Conservation (phyloP, 2,113 vertebrate species). For the Machaerirhynchus nigripectus region DNA sequence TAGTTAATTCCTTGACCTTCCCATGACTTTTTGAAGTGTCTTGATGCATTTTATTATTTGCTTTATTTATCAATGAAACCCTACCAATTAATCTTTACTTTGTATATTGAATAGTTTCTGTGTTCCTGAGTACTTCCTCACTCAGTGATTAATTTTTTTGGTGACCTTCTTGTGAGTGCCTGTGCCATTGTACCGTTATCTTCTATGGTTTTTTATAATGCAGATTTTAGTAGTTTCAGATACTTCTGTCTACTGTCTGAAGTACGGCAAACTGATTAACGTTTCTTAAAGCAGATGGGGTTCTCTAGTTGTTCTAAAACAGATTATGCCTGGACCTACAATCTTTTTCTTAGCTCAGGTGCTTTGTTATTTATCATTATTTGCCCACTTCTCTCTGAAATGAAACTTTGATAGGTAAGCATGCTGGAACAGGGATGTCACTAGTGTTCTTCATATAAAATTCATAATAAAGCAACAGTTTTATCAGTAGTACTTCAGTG, state of each 20-base stretch:
- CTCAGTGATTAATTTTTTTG: background rate
- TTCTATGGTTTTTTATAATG: background rate
- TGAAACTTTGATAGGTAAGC: background rate
- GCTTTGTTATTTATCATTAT: background rate
- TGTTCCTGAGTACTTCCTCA: background rate
- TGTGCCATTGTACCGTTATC: fast-evolving
- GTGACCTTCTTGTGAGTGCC: background rate
- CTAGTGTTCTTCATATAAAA: background rate
- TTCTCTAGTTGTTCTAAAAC: background rate
- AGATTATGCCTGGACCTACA: background rate
- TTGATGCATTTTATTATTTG: background rate
- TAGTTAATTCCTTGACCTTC: background rate
- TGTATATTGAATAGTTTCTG: background rate
- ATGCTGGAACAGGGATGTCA: background rate
- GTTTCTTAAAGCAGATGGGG: background rate
- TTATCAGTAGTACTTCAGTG: background rate
- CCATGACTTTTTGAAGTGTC: background rate
- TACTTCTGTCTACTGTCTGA: background rate
- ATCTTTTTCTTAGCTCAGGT: background rate
- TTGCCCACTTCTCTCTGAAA: background rate
- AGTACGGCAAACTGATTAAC: background rate
- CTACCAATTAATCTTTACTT: background rate
- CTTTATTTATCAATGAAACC: background rate
- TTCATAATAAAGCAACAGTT: background rate
- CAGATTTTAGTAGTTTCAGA: background rate